A percentile compares a stretch with the other conserved stretches of the same genome.
Evolutionary conservation across 1,140 invertebrate genomes (phyloP).

Genomic region (Drosophila mojavensis): DNA sequence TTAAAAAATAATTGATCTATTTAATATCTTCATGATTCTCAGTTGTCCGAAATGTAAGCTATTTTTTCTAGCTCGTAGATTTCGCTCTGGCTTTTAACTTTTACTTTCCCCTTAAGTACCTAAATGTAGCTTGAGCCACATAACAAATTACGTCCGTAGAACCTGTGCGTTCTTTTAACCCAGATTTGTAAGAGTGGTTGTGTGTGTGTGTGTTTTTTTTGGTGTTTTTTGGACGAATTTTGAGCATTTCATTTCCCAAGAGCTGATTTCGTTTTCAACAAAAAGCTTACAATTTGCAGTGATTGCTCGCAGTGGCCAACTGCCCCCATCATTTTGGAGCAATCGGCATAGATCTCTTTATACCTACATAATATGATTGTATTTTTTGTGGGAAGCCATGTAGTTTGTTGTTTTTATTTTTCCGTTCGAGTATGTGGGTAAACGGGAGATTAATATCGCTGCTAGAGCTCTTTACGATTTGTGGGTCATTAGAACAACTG

Average conservation of each 20-base stretch:
- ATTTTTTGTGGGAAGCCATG: conserved; percentile 33
- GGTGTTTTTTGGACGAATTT: conserved; percentile 22
- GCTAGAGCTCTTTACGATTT: conserved; percentile 48
- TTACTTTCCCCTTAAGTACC: conserved; percentile 42
- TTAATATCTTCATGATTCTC: background rate
- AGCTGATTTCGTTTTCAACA: conserved; percentile 66
- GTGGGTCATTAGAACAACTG: conserved; percentile 71
- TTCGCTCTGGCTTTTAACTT: conserved; percentile 34
- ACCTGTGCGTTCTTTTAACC: conserved; percentile 32
- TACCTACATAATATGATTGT: conserved; percentile 15
- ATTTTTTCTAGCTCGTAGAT: conserved; percentile 6
- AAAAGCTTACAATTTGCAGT: conserved; percentile 66
- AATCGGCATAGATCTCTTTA: conserved; percentile 48
- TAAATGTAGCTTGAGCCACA: conserved; percentile 32
- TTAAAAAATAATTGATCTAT: background rate
- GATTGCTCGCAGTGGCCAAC: conserved; percentile 52
- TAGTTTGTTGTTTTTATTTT: background rate
- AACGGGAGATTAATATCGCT: conserved; percentile 38
- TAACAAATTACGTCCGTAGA: conserved; percentile 45
- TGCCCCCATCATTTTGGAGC: conserved; percentile 25
- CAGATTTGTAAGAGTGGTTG: conserved; percentile 21
- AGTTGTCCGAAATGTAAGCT: conserved; percentile 6
- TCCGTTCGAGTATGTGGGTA: conserved; percentile 30
- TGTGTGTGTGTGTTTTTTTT: background rate
- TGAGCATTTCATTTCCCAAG: conserved; percentile 30